Evolutionary conservation across 2,888 invertebrate species (phyloP), one percentile per base, ranked within the genome.

Genomic region (Hydrotaea cyrtoneurina): DNA sequence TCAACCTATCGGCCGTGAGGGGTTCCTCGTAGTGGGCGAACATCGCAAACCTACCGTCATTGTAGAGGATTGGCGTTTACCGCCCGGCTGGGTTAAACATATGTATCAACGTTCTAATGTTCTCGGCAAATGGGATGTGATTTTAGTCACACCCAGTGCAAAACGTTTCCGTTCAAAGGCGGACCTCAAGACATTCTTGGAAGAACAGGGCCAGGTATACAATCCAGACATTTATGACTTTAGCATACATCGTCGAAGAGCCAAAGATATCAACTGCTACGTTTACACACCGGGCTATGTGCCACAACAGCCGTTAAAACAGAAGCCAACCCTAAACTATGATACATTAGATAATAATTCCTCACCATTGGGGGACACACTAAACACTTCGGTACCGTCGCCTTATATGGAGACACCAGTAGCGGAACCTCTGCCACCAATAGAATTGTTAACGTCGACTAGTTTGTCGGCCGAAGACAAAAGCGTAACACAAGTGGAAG

Each of bases 111-210:
- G 96, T 39, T 93, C 94, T 59, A 95, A 96, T 23, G 95, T 95
- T 13, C 89, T 92, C 0, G 96, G 96, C 8, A 97, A 96, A 90
- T 97, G 96, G 96, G 96, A 96, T 89, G 95, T 96, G 1, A 94
- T 96, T 62, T 93, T 97, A 78, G 93, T 96, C 0, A 94, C 94
- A 86, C 94, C 94, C 0, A 94, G 93, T 64, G 94, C 94, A n/a
- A 94, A 94, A 86, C 94, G 94, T 85, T 95, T 95, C 86, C 92
- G 95, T 50, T 94, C 94, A 0, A 93, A 94, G 87, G 93, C 93
- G 23, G 95, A 95, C 88, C 92, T 95, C 0, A 93, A 93, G 87
- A 87, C 92, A 13, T 92, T 90, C 78, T 87, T 93, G 0, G 92
- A 93, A 82, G 92, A 92, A 21, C 89, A 90, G 46, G 92, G 91